Evolutionary conservation across 2,888 invertebrate genomes (phyloP), one percentile per base, ranked within the genome.

Genomic region (Salticus scenicus): DNA sequence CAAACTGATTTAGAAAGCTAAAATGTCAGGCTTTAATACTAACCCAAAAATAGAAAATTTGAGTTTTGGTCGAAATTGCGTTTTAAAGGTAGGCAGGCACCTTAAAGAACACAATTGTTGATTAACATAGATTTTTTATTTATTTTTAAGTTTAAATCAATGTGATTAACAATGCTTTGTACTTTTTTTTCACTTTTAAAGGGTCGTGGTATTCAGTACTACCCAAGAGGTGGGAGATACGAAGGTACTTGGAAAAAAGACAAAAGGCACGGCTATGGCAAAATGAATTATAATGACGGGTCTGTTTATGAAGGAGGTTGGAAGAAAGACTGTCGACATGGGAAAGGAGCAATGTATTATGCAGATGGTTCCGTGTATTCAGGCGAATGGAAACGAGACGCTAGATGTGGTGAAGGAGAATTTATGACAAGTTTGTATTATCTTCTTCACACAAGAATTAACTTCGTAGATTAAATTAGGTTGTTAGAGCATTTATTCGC

Each of bases 191-290:
- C 24, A 27, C 24, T 27, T 4, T 66, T 28, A 30, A 30, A 66
- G 66, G 66, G 66, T 14, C 31, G 17, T n/a, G 66, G 66, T 24
- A 30, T 66, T 30, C 69, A 77, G 20, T 70, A 37, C 20, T 28
- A 66, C 30, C 10, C 42, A 17, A 69, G 69, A 8, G 81, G 81
- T 14, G 69, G 69, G 10, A 33, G 28, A 5, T 81, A 81, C 20
- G 67, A 74, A 10, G 81, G 81, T 0, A n/a, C 20, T 8, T 81
- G 81, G 81, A 30, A 14, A 20, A 74, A 57, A 28, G 74, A 72
- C 28, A 31, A 51, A 24, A 74, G 75, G n/a, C n/a, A 51, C 24
- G 81, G 75, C 0, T 27, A 12, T 4, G 81, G 81, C 5, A 17
- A 28, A 30, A 81, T 81, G 81, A 27, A 31, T 1, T 81, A 74